phyloP scores from a whole-genome alignment of 2,888 invertebrate species.

The Xylocampa areola region DNA sequence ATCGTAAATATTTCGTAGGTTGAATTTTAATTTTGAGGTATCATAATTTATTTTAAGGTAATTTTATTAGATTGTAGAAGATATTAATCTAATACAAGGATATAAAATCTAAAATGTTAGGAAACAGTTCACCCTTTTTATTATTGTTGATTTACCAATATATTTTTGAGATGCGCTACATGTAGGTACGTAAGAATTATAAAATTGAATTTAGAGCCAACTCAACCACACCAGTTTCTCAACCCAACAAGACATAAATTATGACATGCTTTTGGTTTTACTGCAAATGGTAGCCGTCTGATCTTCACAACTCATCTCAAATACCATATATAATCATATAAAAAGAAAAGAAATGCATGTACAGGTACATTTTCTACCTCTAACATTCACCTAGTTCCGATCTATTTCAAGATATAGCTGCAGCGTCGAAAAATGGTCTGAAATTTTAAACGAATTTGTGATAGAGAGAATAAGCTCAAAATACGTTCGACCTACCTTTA shows the following conservation, averaged over 20 bases:
- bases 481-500: conserved; percentile 30
- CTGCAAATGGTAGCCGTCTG: background rate
- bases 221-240: too few species aligned
- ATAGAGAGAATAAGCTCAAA: conserved; percentile 15
- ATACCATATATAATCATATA: background rate
- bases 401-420: conserved; percentile 1
- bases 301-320: background rate
- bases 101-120: too few species aligned
- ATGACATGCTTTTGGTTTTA: background rate
- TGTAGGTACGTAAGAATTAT: too few species aligned
- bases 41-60: background rate
- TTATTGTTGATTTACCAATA: too few species aligned
- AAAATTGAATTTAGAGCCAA: too few species aligned
- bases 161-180: too few species aligned
- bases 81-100: too few species aligned
- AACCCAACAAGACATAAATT: background rate
- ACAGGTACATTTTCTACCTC: background rate
- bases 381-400: background rate
- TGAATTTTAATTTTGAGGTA: background rate
- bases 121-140: too few species aligned
- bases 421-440: conserved; percentile 5
- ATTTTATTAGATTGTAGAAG: conserved; percentile 4
- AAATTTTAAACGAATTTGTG: conserved; percentile 15
- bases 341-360: background rate
- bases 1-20: conserved; percentile 20